A percentile compares a stretch with the other conserved stretches of the same genome.
phyloP scores from a whole-genome alignment of 2,888 invertebrate genomes.

The Yponomeuta evonymella region DNA sequence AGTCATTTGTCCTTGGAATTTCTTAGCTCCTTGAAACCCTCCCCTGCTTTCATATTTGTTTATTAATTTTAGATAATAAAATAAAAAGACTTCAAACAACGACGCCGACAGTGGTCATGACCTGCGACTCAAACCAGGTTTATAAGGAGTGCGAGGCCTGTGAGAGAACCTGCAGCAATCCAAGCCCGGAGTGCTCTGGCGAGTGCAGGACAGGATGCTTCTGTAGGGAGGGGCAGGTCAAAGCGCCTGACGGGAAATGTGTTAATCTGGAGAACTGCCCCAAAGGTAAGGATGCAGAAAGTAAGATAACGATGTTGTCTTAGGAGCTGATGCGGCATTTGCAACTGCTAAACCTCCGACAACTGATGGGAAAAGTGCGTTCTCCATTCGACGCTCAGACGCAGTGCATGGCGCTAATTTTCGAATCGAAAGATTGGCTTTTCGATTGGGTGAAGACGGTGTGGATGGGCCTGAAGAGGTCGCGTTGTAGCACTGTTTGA shows the following conservation, averaged over 20 bases:
- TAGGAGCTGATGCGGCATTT: background rate
- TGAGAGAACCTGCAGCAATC: slow-evolving; percentile 44
- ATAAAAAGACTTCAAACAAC: slow-evolving; percentile 1
- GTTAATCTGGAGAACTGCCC: slow-evolving; percentile 44
- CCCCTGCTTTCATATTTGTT: slow-evolving; percentile 10
- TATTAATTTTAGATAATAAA: slow-evolving; percentile 19
- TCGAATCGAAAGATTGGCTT: too few relatives aligned
- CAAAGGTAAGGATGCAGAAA: slow-evolving; percentile 30
- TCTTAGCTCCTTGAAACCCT: background rate
- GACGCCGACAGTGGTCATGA: slow-evolving; percentile 29
- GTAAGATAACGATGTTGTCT: background rate
- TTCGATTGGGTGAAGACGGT: too few relatives aligned
- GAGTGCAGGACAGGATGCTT: slow-evolving; percentile 46
- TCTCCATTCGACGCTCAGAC: background rate
- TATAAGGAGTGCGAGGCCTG: slow-evolving; percentile 42
- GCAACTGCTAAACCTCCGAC: background rate
- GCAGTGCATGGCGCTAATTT: too few relatives aligned
- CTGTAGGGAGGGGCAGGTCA: slow-evolving; percentile 44
- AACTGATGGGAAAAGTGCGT: background rate
- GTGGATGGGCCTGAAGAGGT: too few relatives aligned
- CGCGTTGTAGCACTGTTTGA: too few relatives aligned
- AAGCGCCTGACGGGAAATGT: slow-evolving; percentile 41
- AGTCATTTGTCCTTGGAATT: too few relatives aligned
- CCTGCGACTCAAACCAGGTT: slow-evolving; percentile 40
- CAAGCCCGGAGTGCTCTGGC: slow-evolving; percentile 34